These are phyloP conservation scores for Trachythela sp. DNA, from an alignment of 64 coral and sea anemone genomes.

Conservation along the genomic window DNA sequence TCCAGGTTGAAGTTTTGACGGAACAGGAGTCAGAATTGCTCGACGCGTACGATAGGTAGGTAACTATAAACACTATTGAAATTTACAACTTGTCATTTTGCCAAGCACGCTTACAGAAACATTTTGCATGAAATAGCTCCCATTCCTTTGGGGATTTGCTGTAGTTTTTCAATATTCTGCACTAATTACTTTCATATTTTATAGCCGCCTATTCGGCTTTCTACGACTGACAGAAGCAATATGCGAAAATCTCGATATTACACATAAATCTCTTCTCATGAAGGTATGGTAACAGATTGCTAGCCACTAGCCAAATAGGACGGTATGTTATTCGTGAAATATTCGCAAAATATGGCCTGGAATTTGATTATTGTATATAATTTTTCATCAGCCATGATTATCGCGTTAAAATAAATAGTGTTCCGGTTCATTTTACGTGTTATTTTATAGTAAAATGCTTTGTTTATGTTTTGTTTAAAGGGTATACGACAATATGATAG, in stretches of 20 bases:
- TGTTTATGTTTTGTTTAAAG: constrained; percentile 12
- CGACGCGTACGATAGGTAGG: constrained; percentile 1
- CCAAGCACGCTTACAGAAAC: not conserved
- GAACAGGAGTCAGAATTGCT: constrained; percentile 27
- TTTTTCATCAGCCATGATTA: not conserved
- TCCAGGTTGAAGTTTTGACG: constrained; percentile 4
- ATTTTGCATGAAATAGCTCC: not conserved
- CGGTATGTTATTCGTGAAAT: not conserved
- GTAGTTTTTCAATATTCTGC: not conserved
- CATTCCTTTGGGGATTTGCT: not conserved
- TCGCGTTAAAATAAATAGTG: not conserved
- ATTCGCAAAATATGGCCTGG: not conserved
- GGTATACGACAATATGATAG: not conserved
- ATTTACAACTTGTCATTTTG: constrained; percentile 1
- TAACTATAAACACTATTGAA: not conserved
- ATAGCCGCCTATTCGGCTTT: not conserved
- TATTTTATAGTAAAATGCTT: not conserved
- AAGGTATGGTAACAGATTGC: not conserved
- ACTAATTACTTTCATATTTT: not conserved
- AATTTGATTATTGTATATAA: not conserved
- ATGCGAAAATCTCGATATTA: not conserved
- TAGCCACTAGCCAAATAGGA: no score
- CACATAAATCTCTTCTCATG: not conserved
- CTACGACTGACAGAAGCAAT: constrained; percentile 3
- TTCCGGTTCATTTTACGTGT: not conserved